Conservation (phyloP, 1,140 invertebrate species). For the Tetramorium simillimum region DNA sequence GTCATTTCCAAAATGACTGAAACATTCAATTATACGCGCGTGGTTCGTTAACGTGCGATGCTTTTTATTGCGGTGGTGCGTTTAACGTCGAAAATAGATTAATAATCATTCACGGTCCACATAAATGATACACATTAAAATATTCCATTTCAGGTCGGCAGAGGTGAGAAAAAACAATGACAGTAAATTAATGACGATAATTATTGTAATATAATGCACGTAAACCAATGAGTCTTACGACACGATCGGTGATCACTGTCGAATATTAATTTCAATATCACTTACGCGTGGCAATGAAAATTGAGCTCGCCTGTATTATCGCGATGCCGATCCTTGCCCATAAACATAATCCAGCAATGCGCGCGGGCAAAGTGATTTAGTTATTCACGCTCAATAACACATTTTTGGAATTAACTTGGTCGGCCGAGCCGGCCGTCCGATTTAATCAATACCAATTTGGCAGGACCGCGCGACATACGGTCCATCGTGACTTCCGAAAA, state of each 20-base stretch:
- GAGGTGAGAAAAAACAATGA: constrained; percentile 63
- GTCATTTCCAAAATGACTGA: constrained; percentile 67
- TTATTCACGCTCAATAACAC: constrained; percentile 57
- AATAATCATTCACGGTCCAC: constrained; percentile 75
- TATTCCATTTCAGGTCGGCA: constrained; percentile 59
- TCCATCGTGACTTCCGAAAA: constrained; percentile 28
- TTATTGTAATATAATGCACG: constrained; percentile 23
- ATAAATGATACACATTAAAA: constrained; percentile 68
- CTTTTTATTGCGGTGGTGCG: constrained; percentile 72
- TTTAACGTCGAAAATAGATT: constrained; percentile 77
- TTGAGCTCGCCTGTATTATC: constrained; percentile 40
- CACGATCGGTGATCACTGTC: constrained; percentile 4
- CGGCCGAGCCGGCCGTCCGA: constrained; percentile 21
- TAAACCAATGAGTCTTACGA: constrained; percentile 9
- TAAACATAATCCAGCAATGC: constrained; percentile 56
- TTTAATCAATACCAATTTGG: constrained; percentile 55
- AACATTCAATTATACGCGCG: constrained; percentile 72
- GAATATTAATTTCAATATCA: constrained; percentile 53
- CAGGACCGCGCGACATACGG: constrained; percentile 11
- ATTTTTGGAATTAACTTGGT: constrained; percentile 54
- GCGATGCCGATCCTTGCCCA: constrained; percentile 19
- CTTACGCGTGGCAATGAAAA: constrained; percentile 50
- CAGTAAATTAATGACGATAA: constrained; percentile 36
- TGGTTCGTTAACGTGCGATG: constrained; percentile 72
- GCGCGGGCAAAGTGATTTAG: constrained; percentile 51